Evolutionary conservation across 35 echinoderm and acorn worm species (phyloP).

Genomic region (Lytechinus variegatus): DNA sequence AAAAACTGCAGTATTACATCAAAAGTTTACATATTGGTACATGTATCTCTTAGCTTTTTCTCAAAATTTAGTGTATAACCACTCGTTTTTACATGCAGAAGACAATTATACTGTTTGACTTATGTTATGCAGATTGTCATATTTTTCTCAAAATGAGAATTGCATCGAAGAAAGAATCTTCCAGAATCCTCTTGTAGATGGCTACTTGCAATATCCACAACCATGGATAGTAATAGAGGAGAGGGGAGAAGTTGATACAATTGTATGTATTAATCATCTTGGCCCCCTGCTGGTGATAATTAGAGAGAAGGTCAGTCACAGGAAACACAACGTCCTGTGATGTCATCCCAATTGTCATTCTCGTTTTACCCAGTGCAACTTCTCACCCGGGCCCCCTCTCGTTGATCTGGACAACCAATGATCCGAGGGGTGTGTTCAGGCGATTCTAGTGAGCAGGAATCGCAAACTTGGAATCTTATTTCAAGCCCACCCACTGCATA

Average conservation of each 20-base stretch:
- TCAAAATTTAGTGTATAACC: too few relatives aligned
- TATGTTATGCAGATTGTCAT: too few relatives aligned
- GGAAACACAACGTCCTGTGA: slow-evolving; percentile 29
- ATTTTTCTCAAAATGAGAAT: not conserved
- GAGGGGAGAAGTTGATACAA: not conserved
- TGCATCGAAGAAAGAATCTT: not conserved
- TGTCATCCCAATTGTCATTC: slow-evolving; percentile 41
- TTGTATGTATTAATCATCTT: not conserved
- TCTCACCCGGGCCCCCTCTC: not conserved
- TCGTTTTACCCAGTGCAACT: not conserved
- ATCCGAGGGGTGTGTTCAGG: not conserved
- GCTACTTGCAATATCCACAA: not conserved
- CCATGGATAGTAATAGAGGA: not conserved
- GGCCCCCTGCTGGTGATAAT: slow-evolving; percentile 26
- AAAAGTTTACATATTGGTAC: too few relatives aligned
- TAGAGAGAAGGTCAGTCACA: slow-evolving; percentile 16
- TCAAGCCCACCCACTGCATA: too few relatives aligned
- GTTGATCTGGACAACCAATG: not conserved
- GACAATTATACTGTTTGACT: too few relatives aligned
- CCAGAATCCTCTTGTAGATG: not conserved
- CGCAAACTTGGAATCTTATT: too few relatives aligned
- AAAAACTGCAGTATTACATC: too few relatives aligned
- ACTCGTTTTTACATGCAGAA: too few relatives aligned
- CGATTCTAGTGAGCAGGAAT: too few relatives aligned
- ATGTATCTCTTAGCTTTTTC: too few relatives aligned